Evolutionary conservation across 2,888 invertebrate species (phyloP).

Genomic region (Drosophila birchii): DNA sequence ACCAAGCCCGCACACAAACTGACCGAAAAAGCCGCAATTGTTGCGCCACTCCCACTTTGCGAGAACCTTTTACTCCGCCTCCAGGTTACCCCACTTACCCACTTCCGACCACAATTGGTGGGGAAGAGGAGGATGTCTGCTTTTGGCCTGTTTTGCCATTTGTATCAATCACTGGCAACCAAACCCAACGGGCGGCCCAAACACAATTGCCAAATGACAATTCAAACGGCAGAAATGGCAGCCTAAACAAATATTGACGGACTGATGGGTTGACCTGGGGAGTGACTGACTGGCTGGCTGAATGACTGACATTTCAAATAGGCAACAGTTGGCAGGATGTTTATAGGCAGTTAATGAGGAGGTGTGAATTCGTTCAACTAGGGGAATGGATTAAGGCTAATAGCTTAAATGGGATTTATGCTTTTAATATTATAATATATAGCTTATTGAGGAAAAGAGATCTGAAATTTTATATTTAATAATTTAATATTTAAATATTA

Average conservation of each 20-base stretch:
- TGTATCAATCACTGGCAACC: constrained; percentile 72
- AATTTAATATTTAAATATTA: no score
- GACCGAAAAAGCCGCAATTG: constrained; percentile 75
- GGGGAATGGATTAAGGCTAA: neutral
- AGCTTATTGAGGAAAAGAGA: neutral
- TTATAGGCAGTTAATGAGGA: constrained; percentile 27
- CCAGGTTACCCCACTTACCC: neutral
- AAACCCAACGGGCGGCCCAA: constrained; percentile 24
- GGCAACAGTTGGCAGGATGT: constrained; percentile 58
- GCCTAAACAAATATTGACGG: constrained; percentile 73
- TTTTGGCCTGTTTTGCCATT: constrained; percentile 43
- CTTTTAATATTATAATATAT: no score
- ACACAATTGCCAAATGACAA: constrained; percentile 76
- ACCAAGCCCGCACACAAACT: constrained; percentile 64
- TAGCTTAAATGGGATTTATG: neutral
- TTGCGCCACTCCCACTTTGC: constrained; percentile 41
- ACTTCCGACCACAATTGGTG: constrained; percentile 67
- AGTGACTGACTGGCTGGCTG: constrained; percentile 27
- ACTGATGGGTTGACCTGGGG: constrained; percentile 21
- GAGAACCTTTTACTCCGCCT: neutral
- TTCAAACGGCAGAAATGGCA: constrained; percentile 50
- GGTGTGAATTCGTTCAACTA: neutral
- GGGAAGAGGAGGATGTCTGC: neutral
- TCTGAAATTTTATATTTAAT: no score
- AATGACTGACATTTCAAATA: constrained; percentile 20